Evolutionary conservation across 2,888 invertebrate species (phyloP), one percentile per base, ranked within the genome.

Genomic region (Platycheirus rosarum): DNA sequence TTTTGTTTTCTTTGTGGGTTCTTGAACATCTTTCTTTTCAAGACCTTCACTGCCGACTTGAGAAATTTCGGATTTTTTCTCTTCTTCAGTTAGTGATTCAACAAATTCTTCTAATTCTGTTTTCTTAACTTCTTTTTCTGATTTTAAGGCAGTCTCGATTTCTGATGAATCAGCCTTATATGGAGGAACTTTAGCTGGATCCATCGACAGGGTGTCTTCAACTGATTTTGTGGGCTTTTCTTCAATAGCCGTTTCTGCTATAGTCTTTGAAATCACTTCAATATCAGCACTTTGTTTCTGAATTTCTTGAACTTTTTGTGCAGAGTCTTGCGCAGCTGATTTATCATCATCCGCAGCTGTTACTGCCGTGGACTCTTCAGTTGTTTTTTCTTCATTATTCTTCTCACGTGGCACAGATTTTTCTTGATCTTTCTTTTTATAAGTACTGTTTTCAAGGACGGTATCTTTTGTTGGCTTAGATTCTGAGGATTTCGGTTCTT

Each of bases 21-120:
- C 16, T 7, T 80, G 74, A 3, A 70, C n/a, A n/a, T 82, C 57
- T 1, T 44, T 18, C 5, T 69, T 42, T 35, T 85, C 74, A 1
- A 73, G 0, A 4, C 40, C 8, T 14, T 74, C 62, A 1, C 35
- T 3, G 13, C 79, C 48, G 6, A 51, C 53, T 32, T 82, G 66
- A n/a, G 79, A 42, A 11, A 66, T 0, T 6, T 70, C 44, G 0
- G 71, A 37, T n/a, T 78, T 71, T 48, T 76, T 13, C 1, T 46
- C 18, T 1, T 62, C 42, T 6, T 48, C 35, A 1, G 14, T 6
- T 7, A 18, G 63, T 26, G 84, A 63, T 42, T 74, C 60, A 35
- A 23, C 14, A 9, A 20, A 1, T 6, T 60, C 23, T 7, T 51
- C 7, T 1, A 46, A 23, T 14, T 55, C 37, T 26, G 77, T 42